Base-by-base conservation (phyloP, 2,797 vertebrate genomes). In the Lutjanus argentimaculatus region DNA sequence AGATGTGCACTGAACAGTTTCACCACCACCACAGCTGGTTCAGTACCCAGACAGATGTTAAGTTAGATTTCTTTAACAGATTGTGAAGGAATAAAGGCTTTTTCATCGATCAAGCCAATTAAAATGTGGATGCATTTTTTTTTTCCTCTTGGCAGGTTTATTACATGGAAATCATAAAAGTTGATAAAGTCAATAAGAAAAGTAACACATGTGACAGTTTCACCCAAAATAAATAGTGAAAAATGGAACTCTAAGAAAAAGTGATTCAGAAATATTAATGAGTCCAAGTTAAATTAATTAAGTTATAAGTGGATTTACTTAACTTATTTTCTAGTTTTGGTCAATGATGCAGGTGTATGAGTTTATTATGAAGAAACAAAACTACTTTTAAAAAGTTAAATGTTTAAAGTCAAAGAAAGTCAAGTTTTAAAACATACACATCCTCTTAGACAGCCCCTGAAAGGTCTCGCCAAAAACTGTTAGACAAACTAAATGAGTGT, bases 1-100 rank as follows among this genome's bases (percentile, higher is more conserved):
- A 86, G 55, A 71, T 77, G 82, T 82, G 67, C 6, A 3, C 2
- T 5, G 6, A 51, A 17, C 6, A 53, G 13, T 10, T 42, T 25
- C 0, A 4, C 51, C 21, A 4, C 51, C 21, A 0, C 48, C 12
- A 59, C 72, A 72, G 62, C 69, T 80, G 83, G 19, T 42, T 57
- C 9, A 67, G 22, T 21, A 11, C 15, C 42, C 36, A 6, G 2
- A 59, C 42, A 58, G 13, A 64, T 62, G 57, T 53, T 43, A 16
- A 2, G 3, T n/a, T 8, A 61, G 11, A 66, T 52, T 61, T 48
- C n/a, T 78, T 70, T 0, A 68, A 30, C 19, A 59, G 48, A 7
- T 48, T 58, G 48, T 36, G 43, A 43, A 19, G 30, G 5, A 16
- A 10, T 36, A 30, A 43, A 4, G 16, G 10, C 42, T 45, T 4